phyloP scores from a whole-genome alignment of 2,888 invertebrate genomes.

The Drosophila algonquin region DNA sequence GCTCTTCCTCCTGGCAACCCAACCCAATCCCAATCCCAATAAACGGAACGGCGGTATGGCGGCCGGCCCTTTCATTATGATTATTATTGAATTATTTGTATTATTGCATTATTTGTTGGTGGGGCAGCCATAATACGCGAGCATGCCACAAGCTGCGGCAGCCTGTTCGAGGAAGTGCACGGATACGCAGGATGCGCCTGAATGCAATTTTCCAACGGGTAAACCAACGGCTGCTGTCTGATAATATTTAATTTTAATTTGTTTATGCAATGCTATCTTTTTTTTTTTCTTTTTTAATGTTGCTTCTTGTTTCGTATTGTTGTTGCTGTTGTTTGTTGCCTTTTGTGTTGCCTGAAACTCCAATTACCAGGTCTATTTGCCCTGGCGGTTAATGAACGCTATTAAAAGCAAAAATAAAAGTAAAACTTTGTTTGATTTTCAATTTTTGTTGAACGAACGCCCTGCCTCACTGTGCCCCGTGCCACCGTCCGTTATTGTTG shows the following conservation, averaged over 20 bases:
- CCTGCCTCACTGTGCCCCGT: background rate
- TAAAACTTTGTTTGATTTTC: slow-evolving; percentile 33
- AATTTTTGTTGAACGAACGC: slow-evolving; percentile 5
- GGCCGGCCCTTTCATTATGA: slow-evolving; percentile 57
- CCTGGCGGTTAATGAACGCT: slow-evolving; percentile 63
- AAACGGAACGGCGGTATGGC: background rate
- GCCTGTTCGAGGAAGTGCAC: background rate
- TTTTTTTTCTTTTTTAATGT: slow-evolving; percentile 19
- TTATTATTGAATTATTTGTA: slow-evolving; percentile 75
- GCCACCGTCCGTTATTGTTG: background rate
- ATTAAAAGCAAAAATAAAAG: slow-evolving; percentile 53
- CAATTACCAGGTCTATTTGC: slow-evolving; percentile 52
- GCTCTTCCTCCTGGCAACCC: slow-evolving; percentile 41
- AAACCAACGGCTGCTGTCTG: slow-evolving; percentile 37
- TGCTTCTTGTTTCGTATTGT: background rate
- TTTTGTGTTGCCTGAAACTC: slow-evolving; percentile 40
- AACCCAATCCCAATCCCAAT: no score
- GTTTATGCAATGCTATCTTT: slow-evolving; percentile 54
- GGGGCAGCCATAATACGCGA: slow-evolving; percentile 28
- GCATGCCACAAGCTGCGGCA: background rate
- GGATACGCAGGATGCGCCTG: slow-evolving; percentile 17
- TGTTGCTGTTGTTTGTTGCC: slow-evolving; percentile 13
- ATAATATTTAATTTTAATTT: slow-evolving; percentile 72
- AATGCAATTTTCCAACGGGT: slow-evolving; percentile 50
- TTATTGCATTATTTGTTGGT: slow-evolving; percentile 70